Evolutionary conservation across 2,113 vertebrate species (phyloP), one percentile per base, ranked within the genome.

Genomic region (Rousettus leschenaultii): DNA sequence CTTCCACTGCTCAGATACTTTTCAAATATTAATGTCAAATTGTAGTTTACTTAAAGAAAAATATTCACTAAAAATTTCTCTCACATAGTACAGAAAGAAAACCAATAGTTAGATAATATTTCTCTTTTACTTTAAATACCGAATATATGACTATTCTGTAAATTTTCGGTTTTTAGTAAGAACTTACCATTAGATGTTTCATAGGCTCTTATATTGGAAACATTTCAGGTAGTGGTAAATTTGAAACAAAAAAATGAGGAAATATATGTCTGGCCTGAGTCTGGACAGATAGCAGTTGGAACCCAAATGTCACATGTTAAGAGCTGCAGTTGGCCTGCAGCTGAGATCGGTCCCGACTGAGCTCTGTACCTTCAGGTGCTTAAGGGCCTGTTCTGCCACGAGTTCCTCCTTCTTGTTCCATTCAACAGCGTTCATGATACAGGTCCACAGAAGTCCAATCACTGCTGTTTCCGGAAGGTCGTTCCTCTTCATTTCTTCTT

Each of bases 401-500:
- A 99, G 98, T 61, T 99, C 99, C 94, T 99, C 99, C 82, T 99
- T 99, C 98, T 99, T 99, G 97, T 99, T 99, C 99, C 99, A 99
- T 80, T 99, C 99, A 40, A 99, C 99, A 7, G 99, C 99, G 22
- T 99, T 99, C 99, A 99, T 99, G 87, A 99, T 96, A 86, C 99
- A 99, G 19, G 99, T 98, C 99, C 99, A 99, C 86, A 99, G 98
- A 80, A 99, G 98, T 45, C 99, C 99, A 1, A 99, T 99, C 94
- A 99, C 99, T 3, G 99, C 99, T 2, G 99, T 99, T 93, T 99
- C 99, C 7, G 98, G 99, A 75, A 99, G 97, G 43, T 99, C 98
- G 24, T 99, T 99, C 97, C 98, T 99, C 96, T 99, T 99, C 99
- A 99, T 99, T 97, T 99, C 99, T 94, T 99, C 99, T 97, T 99